A percentile compares a stretch with the other conserved stretches of the same genome.
These are phyloP conservation scores for Ochropacha duplaris DNA, from an alignment of 2,888 invertebrate species.

Conservation along the genomic window DNA sequence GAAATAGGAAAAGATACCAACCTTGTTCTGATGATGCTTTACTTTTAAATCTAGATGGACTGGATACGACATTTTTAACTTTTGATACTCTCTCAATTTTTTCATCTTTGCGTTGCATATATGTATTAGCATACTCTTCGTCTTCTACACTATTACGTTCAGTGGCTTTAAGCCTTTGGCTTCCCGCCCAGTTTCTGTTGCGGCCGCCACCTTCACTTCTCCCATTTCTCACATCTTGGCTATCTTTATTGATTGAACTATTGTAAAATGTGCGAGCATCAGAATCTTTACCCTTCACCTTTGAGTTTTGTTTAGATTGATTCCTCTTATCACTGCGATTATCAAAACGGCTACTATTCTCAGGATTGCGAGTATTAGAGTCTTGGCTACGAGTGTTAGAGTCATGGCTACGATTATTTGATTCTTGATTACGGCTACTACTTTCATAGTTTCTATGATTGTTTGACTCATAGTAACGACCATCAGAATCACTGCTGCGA, in stretches of 20 bases:
- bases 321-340: constrained; percentile 46
- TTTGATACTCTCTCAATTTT: constrained; percentile 36
- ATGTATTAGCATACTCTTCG: constrained; percentile 71
- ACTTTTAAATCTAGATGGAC: constrained; percentile 52
- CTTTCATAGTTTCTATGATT: constrained; percentile 30
- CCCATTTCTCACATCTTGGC: constrained; percentile 61
- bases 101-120: constrained; percentile 55
- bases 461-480: constrained; percentile 24
- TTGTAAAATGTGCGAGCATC: constrained; percentile 71
- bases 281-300: constrained; percentile 60
- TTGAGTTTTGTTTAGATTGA: constrained; percentile 56
- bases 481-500: constrained; percentile 28
- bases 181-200: constrained; percentile 60
- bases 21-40: constrained; percentile 46
- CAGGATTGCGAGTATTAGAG: constrained; percentile 23
- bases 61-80: constrained; percentile 39
- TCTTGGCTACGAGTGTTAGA: constrained; percentile 24
- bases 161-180: constrained; percentile 52
- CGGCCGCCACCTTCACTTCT: constrained; percentile 55
- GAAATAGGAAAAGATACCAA: constrained; percentile 16
- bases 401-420: constrained; percentile 19
- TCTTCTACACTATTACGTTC: constrained; percentile 64
- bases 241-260: constrained; percentile 61
- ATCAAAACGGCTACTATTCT: constrained; percentile 23
- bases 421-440: constrained; percentile 26